Evolutionary conservation across 2,888 invertebrate species (phyloP).

Genomic region (Ennomos quercinarius): DNA sequence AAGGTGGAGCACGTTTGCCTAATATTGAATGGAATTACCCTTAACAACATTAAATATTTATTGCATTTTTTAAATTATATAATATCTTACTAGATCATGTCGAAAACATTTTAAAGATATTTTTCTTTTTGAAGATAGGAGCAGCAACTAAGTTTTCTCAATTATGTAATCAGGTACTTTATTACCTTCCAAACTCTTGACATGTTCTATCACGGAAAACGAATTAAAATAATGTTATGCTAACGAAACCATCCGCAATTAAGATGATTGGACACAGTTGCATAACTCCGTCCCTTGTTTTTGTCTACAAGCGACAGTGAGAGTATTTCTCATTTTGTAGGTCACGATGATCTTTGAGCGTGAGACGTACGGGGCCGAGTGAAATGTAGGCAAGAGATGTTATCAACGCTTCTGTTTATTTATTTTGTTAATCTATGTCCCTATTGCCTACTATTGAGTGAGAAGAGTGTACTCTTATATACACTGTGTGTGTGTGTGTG

Average conservation of each 20-base stretch:
- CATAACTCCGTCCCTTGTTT: conserved; percentile 45
- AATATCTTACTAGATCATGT: too few species aligned
- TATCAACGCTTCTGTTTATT: background rate
- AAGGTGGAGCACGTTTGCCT: too few species aligned
- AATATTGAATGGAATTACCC: too few species aligned
- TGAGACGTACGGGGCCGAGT: conserved; percentile 60
- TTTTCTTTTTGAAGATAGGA: too few species aligned
- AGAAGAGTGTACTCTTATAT: too few species aligned
- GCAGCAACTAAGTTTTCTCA: too few species aligned
- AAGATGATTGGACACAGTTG: conserved; percentile 41
- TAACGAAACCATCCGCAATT: conserved; percentile 27
- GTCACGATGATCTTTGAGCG: conserved; percentile 65
- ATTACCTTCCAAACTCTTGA: background rate
- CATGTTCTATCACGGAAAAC: conserved; percentile 27
- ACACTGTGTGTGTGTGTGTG: too few species aligned
- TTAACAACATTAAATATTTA: too few species aligned
- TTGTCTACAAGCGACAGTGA: conserved; percentile 64
- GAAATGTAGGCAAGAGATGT: conserved; percentile 53
- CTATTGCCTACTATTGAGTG: background rate
- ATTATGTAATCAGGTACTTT: background rate
- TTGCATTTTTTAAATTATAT: too few species aligned
- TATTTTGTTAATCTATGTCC: background rate
- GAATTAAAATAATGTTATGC: conserved; percentile 19
- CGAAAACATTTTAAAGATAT: too few species aligned
- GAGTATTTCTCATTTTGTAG: conserved; percentile 72